Base-by-base conservation (phyloP, 2,797 vertebrate genomes). In the Pelodytes ibericus region DNA sequence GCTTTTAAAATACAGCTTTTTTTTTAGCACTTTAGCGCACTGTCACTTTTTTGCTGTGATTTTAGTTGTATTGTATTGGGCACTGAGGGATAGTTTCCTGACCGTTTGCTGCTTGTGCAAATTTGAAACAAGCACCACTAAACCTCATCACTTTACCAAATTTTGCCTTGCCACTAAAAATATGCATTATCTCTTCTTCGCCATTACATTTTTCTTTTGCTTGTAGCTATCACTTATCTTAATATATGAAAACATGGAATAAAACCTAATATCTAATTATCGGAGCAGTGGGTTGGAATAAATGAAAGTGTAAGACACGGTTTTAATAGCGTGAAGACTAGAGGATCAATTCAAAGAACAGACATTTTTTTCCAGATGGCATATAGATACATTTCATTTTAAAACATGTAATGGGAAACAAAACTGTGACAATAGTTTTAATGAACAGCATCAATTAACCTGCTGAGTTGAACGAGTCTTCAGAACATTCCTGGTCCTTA, bases 381-480 rank as follows among this genome's bases (percentile, higher is more conserved):
- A 24, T 62, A 26, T 29, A 61, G 44, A 73, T 62, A 61, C 30
- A 63, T 73, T 79, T 69, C 15, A 68, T 79, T 68, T 75, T 51
- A 24, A 60, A 47, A 29, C 53, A 41, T 75, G 20, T 61, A 41
- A 26, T 58, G 58, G 71, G 36, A 63, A 31, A 51, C 25, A 61
- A 71, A 76, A 62, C 56, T 39, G 63, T 68, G 25, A 73, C 57
- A 72, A 53, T 68, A 56, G 68, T 79, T 78, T 73, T 79, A 79
- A 79, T 65, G 75, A 78, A 78, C 70, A 56, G 62, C 44, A 30
- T 69, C 56, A 72, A 72, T 79, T 79, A 79, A 68, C 63, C 77
- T 59, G 22, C 64, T 56, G 64, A 56, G 47, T 56, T 56, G 58
- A 74, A 69, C 47, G 60, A 74, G 47, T 79, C 57, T 63, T 69